Evolutionary conservation across 2,113 vertebrate genomes (phyloP), one percentile per base, ranked within the genome.

Genomic region (Micronycteris hirsuta): DNA sequence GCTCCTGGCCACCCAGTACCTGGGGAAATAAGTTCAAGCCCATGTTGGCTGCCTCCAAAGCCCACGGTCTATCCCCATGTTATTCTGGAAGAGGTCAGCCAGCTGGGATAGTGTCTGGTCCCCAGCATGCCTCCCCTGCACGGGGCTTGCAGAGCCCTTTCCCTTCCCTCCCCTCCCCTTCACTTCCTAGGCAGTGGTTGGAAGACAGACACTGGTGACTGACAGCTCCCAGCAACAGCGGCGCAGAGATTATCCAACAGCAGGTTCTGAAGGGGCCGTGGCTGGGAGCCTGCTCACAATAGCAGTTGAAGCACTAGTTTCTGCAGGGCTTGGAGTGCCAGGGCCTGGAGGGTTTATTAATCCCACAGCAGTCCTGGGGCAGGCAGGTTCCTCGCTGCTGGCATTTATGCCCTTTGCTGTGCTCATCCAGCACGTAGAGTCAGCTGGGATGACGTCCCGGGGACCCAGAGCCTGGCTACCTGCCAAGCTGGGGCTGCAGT

Each of bases 261-360:
- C 95, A 70, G 86, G 90, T 92, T 73, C 83, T 92, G n/a, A 94
- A 90, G 95, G 74, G 86, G 87, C 92, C 61, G 4, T 65, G 92
- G 77, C 93, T 88, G 93, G 93, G 80, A 78, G 92, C n/a, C 67
- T 93, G 70, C 92, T 95, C 87, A 78, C 87, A 86, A 89, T 52
- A 96, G 96, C 95, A 82, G 36, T 38, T 90, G 95, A 93, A 95
- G 65, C 1, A 0, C 85, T 73, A 1, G 81, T 91, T 96, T 97
- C 95, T 81, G 70, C 63, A 28, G 96, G 61, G 77, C 82, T 85
- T 83, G 49, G 73, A 97, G 81, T 58, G 31, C 92, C 22, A 8
- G 85, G 68, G 88, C 95, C 97, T 96, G 49, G 1, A 93, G 96
- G 92, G 96, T 9, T 96, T 96, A 95, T 97, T 97, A 96, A 97